Percentiles rank a stretch among this genome's conserved stretches.
Conservation (phyloP, 2,888 invertebrate genomes). For the Microdon myrmicae region DNA sequence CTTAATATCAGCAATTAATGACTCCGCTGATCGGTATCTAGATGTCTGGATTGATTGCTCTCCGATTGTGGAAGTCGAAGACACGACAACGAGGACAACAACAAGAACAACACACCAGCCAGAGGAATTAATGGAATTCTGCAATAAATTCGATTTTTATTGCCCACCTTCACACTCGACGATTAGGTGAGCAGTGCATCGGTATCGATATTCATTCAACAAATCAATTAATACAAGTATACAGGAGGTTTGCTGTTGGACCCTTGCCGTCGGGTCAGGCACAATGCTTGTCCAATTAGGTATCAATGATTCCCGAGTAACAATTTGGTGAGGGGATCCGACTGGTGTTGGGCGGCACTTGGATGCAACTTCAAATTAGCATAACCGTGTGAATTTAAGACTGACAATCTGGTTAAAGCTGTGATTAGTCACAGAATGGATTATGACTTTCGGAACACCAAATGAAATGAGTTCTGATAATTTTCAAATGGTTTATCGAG, state of each 20-base stretch:
- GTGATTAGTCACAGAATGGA: too few relatives aligned
- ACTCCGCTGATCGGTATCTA: slow-evolving; percentile 29
- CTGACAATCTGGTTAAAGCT: too few relatives aligned
- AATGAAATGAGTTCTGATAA: too few relatives aligned
- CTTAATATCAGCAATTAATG: slow-evolving; percentile 44
- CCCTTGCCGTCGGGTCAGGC: slow-evolving; percentile 15
- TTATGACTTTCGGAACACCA: too few relatives aligned
- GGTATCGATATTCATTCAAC: slow-evolving; percentile 31
- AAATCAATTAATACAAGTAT: slow-evolving; percentile 40
- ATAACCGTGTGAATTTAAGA: slow-evolving; percentile 50
- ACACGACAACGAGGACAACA: neutral
- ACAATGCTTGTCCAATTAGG: slow-evolving; percentile 6
- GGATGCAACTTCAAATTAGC: slow-evolving; percentile 47
- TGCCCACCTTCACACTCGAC: slow-evolving; percentile 28
- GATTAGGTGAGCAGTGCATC: slow-evolving; percentile 28
- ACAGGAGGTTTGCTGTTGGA: slow-evolving; percentile 23
- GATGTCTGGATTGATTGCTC: slow-evolving; percentile 45
- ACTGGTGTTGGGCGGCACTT: slow-evolving; percentile 21
- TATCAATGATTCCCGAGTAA: neutral
- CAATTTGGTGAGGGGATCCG: slow-evolving; percentile 12
- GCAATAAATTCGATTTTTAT: slow-evolving; percentile 65
- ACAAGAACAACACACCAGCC: slow-evolving; percentile 12
- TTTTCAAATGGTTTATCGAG: too few relatives aligned
- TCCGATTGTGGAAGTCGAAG: slow-evolving; percentile 11
- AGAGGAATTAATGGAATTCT: slow-evolving; percentile 65